A percentile compares a stretch with the other conserved stretches of the same genome.
phyloP scores from a whole-genome alignment of 2,888 invertebrate genomes.

The Catocala fraxini region DNA sequence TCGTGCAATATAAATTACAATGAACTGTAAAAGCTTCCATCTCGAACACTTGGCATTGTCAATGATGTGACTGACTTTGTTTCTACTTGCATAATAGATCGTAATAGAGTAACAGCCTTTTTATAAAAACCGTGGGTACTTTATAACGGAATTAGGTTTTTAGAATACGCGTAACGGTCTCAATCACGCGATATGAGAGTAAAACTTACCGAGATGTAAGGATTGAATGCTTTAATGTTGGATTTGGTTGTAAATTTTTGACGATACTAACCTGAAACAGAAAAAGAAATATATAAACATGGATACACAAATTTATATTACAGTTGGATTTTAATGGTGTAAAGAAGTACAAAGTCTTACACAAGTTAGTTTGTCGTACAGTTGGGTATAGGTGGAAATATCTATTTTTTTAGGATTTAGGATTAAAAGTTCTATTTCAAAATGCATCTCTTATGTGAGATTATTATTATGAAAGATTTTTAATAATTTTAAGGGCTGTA shows the following conservation, averaged over 20 bases:
- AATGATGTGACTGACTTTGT: slow-evolving; percentile 44
- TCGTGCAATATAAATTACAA: background rate
- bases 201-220: slow-evolving; percentile 7
- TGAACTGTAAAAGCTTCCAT: slow-evolving; percentile 28
- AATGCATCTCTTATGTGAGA: too few relatives aligned
- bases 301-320: too few relatives aligned
- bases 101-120: slow-evolving; percentile 32
- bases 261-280: slow-evolving; percentile 25
- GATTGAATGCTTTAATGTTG: background rate
- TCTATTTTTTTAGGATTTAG: too few relatives aligned
- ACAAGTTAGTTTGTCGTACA: too few relatives aligned
- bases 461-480: too few relatives aligned
- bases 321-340: too few relatives aligned
- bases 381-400: too few relatives aligned
- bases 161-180: slow-evolving; percentile 9
- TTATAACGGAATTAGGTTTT: slow-evolving; percentile 14
- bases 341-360: too few relatives aligned
- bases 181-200: slow-evolving; percentile 7
- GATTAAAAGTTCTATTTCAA: too few relatives aligned
- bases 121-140: slow-evolving; percentile 27
- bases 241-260: background rate
- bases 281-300: slow-evolving; percentile 9
- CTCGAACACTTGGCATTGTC: slow-evolving; percentile 45
- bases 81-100: slow-evolving; percentile 40
- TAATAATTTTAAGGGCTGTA: too few relatives aligned